Conservation (phyloP, 2,888 invertebrate species). For the Rhimphoctona megacephalus region DNA sequence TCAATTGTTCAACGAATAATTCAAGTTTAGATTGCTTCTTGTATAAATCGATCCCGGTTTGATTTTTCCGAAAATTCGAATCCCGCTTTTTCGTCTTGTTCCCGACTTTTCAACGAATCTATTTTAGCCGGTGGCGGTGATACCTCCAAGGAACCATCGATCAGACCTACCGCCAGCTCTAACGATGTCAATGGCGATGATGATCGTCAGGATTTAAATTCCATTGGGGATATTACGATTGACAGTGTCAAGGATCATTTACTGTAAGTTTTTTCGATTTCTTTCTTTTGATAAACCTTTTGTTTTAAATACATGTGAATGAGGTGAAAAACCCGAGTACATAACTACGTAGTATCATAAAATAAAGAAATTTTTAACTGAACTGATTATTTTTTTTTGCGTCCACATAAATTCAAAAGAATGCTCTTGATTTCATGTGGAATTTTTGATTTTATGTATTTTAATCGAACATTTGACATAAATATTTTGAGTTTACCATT, state of each 20-base stretch:
- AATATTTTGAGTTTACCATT: no score
- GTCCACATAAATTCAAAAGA: not conserved
- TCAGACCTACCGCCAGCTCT: slow-evolving; percentile 80
- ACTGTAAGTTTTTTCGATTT: slow-evolving; percentile 79
- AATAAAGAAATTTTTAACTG: not conserved
- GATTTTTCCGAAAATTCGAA: not conserved
- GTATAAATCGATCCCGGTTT: not conserved
- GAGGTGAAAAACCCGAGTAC: not conserved
- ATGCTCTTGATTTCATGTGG: not conserved
- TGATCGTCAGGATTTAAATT: slow-evolving; percentile 86
- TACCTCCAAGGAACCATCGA: slow-evolving; percentile 80
- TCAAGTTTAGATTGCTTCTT: slow-evolving; percentile 6
- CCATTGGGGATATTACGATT: slow-evolving; percentile 95
- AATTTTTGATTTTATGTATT: not conserved
- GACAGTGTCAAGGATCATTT: slow-evolving; percentile 97
- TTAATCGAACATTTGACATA: no score
- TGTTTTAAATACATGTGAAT: not conserved
- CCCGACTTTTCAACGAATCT: slow-evolving; percentile 70
- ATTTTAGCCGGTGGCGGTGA: slow-evolving; percentile 82
- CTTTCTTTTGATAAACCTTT: not conserved
- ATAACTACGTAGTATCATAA: not conserved
- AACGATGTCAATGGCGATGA: slow-evolving; percentile 85
- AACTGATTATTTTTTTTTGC: not conserved
- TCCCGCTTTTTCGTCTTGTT: slow-evolving; percentile 12
- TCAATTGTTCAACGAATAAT: slow-evolving; percentile 15